Conservation (phyloP, 2,797 vertebrate species). For the Bufotes viridis region DNA sequence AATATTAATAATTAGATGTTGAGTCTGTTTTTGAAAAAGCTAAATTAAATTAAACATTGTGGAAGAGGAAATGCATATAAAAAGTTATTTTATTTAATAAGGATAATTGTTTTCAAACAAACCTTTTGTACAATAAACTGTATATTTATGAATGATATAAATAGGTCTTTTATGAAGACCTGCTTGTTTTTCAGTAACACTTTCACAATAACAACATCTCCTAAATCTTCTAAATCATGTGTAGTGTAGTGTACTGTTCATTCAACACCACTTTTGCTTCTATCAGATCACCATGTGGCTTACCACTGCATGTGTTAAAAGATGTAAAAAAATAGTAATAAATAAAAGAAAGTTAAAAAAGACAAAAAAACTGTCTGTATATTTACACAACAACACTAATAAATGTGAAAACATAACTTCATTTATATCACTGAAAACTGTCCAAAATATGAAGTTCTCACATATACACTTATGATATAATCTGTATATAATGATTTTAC, state of each 20-base stretch:
- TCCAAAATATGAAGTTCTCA: slow-evolving; percentile 70
- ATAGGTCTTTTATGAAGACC: slow-evolving; percentile 76
- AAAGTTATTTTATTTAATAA: neutral
- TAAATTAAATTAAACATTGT: neutral
- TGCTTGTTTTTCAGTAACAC: slow-evolving; percentile 20
- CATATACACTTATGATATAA: slow-evolving; percentile 63
- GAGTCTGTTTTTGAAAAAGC: neutral
- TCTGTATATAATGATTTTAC: slow-evolving; percentile 81
- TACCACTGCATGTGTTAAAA: slow-evolving; percentile 95
- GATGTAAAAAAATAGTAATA: slow-evolving; percentile 70
- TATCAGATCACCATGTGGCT: slow-evolving; percentile 88
- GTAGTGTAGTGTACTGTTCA: slow-evolving; percentile 78
- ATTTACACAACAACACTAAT: slow-evolving; percentile 76
- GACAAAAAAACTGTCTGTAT: slow-evolving; percentile 65
- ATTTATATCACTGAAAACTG: slow-evolving; percentile 55
- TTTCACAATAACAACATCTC: slow-evolving; percentile 60
- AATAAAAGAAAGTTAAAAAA: slow-evolving; percentile 64
- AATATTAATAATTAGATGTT: neutral
- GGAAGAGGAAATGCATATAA: neutral
- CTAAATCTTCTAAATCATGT: slow-evolving; percentile 71
- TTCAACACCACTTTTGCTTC: slow-evolving; percentile 88
- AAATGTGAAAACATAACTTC: slow-evolving; percentile 62
- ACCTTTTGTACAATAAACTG: slow-evolving; percentile 17
- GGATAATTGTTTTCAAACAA: neutral
- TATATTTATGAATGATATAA: slow-evolving; percentile 72